phyloP scores from a whole-genome alignment of 2,888 invertebrate genomes.

The Heliconius ethilla region DNA sequence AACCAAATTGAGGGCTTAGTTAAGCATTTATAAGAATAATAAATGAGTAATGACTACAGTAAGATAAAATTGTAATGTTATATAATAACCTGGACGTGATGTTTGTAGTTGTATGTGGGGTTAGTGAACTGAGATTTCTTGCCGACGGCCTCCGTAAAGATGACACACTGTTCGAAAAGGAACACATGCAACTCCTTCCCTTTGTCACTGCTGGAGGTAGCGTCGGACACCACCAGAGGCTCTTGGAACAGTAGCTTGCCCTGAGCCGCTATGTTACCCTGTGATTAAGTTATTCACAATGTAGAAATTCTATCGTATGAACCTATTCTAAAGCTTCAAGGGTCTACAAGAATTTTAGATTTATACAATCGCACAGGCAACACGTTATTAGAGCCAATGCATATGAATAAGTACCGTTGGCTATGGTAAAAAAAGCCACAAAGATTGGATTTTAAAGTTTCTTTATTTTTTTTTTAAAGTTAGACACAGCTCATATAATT shows the following conservation, averaged over 20 bases:
- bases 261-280: slow-evolving; percentile 98
- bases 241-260: slow-evolving; percentile 96
- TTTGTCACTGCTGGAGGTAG: slow-evolving; percentile 68
- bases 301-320: neutral
- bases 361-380: slow-evolving; percentile 13
- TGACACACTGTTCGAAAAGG: slow-evolving; percentile 98
- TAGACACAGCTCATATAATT: no score
- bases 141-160: slow-evolving; percentile 96
- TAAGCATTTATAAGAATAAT: neutral
- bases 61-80: neutral
- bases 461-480: no score
- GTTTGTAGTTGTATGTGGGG: slow-evolving; percentile 97
- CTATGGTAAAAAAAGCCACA: neutral
- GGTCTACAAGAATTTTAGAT: neutral
- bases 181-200: slow-evolving; percentile 95
- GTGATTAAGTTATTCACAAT: slow-evolving; percentile 53
- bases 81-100: slow-evolving; percentile 92
- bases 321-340: neutral
- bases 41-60: neutral
- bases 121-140: slow-evolving; percentile 95
- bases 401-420: neutral
- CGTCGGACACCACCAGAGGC: slow-evolving; percentile 87
- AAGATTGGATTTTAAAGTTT: no score
- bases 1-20: no score
- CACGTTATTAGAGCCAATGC: neutral